phyloP scores from a whole-genome alignment of 2,888 invertebrate genomes.

The Trichacis sp. region DNA sequence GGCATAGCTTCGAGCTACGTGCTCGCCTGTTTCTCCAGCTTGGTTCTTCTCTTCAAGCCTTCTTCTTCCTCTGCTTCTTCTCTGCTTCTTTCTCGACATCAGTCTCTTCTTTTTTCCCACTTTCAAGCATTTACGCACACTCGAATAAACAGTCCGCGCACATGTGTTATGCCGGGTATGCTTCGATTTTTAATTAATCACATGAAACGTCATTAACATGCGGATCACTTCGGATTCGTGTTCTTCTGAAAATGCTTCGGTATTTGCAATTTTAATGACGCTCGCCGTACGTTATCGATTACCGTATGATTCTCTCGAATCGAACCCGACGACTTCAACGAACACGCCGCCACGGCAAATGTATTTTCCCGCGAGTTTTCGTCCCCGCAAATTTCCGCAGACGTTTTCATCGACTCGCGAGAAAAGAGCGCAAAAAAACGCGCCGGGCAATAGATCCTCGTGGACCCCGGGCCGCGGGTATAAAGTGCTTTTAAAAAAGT shows the following conservation, averaged over 20 bases:
- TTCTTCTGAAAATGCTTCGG: slow-evolving; percentile 19
- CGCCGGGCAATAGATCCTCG: slow-evolving; percentile 22
- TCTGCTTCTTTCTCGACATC: slow-evolving; percentile 13
- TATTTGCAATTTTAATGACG: slow-evolving; percentile 30
- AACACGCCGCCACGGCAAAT: background rate
- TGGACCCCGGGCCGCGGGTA: slow-evolving; percentile 17
- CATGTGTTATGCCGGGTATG: slow-evolving; percentile 34
- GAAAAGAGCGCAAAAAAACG: background rate
- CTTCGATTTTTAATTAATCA: slow-evolving; percentile 37
- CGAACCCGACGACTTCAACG: background rate
- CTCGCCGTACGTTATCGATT: slow-evolving; percentile 2
- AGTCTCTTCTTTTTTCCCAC: background rate
- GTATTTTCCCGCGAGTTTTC: too few species aligned
- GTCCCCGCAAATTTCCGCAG: background rate
- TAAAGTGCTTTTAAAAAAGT: slow-evolving; percentile 46
- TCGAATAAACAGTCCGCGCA: slow-evolving; percentile 24
- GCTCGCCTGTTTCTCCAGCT: slow-evolving; percentile 43
- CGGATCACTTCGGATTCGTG: slow-evolving; percentile 25
- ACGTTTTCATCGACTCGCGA: slow-evolving; percentile 1
- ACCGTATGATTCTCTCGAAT: background rate
- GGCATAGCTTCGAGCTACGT: slow-evolving; percentile 52
- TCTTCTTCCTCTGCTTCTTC: slow-evolving; percentile 18
- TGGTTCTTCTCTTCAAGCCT: slow-evolving; percentile 10
- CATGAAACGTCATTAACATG: slow-evolving; percentile 28
- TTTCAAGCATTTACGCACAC: slow-evolving; percentile 27